Conservation (phyloP, 1,140 invertebrate species). For the Diprion similis region DNA sequence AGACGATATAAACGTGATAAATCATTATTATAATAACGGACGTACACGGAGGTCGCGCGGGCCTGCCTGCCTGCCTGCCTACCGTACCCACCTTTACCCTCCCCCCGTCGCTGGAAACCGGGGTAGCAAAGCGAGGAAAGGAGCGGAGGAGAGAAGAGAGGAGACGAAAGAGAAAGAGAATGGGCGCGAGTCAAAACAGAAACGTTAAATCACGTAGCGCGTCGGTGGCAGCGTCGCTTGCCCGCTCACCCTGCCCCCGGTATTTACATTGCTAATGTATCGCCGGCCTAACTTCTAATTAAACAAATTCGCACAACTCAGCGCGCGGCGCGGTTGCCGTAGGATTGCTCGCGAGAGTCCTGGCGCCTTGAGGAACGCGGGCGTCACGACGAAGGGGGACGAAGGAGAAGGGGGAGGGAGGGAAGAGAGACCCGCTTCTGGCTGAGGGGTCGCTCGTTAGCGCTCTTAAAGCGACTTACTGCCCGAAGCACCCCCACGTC, state of each 20-base stretch:
- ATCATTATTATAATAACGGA: conserved; percentile 55
- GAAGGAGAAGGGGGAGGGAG: background rate
- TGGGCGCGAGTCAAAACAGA: conserved; percentile 34
- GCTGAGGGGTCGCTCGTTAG: conserved; percentile 57
- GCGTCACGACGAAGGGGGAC: background rate
- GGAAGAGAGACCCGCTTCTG: conserved; percentile 1
- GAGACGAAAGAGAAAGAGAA: conserved; percentile 10
- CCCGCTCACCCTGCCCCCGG: conserved; percentile 19
- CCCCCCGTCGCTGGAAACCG: too few relatives aligned
- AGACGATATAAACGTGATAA: conserved; percentile 55
- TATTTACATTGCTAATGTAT: conserved; percentile 63
- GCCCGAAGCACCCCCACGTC: conserved; percentile 52
- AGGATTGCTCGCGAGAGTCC: conserved; percentile 39
- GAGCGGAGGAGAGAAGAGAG: background rate
- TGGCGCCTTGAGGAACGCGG: background rate
- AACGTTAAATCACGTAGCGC: conserved; percentile 39
- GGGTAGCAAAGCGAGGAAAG: background rate
- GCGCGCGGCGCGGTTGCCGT: conserved; percentile 41
- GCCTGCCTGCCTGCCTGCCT: background rate
- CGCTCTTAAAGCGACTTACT: conserved; percentile 60
- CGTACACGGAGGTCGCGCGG: conserved; percentile 23
- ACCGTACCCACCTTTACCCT: too few relatives aligned
- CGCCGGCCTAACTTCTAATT: conserved; percentile 61
- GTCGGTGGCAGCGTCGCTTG: conserved; percentile 32
- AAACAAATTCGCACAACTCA: conserved; percentile 61